Evolutionary conservation across 1,140 invertebrate species (phyloP), one percentile per base, ranked within the genome.

Genomic region (Drosophila pruinosa): DNA sequence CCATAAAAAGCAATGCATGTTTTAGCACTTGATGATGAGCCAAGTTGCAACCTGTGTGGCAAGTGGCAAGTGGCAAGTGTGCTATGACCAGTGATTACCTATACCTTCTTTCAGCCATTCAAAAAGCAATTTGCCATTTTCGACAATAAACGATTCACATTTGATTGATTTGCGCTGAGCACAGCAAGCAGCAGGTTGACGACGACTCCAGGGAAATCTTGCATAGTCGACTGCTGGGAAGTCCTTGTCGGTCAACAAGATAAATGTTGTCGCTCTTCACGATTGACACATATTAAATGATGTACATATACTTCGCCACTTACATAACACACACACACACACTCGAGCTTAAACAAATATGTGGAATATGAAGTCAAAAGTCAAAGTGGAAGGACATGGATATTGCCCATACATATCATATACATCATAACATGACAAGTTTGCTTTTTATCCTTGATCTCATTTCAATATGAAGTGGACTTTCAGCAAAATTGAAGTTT

Each of bases 91-190:
- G 39, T 50, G 68, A 63, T 70, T 70, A 70, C 67, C 67, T 70
- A 22, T 71, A 12, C 31, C 38, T 17, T 39, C 14, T 17, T 17
- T 0, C 38, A 8, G 22, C 31, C 47, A 59, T 83, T 82, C 75
- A 59, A 43, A 78, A 78, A 71, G 77, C 81, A 86, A 88, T 86
- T 86, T 86, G 74, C 82, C 73, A 77, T 80, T 81, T 85, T 48
- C 70, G 82, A 77, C 34, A 77, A 88, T 86, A 83, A 83, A 76
- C 77, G 76, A 65, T 34, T 73, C 63, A 39, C 68, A 76, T 81
- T 86, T 86, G 81, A 86, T 86, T 86, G 81, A 86, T 86, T 85
- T 86, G 80, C 67, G 73, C 39, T 48, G 38, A 43, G 41, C 67
- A 71, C 61, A 50, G 14, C 31, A 15, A 58, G 7, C 53, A 28